phyloP scores from a whole-genome alignment of 2,797 vertebrate genomes.

The Sebastes cheni region DNA sequence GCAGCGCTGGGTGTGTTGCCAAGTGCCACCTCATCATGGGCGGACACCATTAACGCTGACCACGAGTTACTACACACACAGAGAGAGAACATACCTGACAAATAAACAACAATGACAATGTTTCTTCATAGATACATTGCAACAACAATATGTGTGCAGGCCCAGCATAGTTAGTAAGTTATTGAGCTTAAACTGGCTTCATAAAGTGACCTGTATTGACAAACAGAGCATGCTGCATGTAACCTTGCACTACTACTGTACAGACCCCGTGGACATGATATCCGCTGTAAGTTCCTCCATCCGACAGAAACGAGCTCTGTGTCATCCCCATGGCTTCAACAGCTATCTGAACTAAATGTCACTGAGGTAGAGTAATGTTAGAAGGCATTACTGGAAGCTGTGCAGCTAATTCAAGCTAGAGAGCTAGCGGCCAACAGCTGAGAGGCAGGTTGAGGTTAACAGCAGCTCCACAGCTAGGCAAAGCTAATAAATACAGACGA shows the following conservation, averaged over 20 bases:
- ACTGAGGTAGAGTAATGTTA: constrained; percentile 36
- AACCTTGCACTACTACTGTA: constrained; percentile 28
- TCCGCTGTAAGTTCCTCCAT: constrained; percentile 85
- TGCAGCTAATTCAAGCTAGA: neutral
- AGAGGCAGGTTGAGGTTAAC: neutral
- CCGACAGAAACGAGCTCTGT: constrained; percentile 84
- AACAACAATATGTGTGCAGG: accelerated
- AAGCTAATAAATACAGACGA: constrained; percentile 59
- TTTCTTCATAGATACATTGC: neutral
- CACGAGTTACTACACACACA: neutral
- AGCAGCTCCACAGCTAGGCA: constrained; percentile 33
- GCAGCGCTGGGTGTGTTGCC: constrained; percentile 19
- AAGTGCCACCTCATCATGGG: constrained; percentile 74
- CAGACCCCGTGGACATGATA: constrained; percentile 93
- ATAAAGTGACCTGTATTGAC: neutral
- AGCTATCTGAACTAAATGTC: constrained; percentile 10
- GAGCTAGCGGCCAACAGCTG: constrained; percentile 15
- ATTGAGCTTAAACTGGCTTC: neutral
- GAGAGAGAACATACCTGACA: neutral
- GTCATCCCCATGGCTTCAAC: constrained; percentile 84
- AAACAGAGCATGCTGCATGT: neutral
- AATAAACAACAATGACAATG: neutral
- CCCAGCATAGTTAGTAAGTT: neutral
- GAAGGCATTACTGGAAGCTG: constrained; percentile 35
- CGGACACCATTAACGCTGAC: constrained; percentile 15